Evolutionary conservation across 1,140 invertebrate genomes (phyloP).

Genomic region (Cydia strobilella): DNA sequence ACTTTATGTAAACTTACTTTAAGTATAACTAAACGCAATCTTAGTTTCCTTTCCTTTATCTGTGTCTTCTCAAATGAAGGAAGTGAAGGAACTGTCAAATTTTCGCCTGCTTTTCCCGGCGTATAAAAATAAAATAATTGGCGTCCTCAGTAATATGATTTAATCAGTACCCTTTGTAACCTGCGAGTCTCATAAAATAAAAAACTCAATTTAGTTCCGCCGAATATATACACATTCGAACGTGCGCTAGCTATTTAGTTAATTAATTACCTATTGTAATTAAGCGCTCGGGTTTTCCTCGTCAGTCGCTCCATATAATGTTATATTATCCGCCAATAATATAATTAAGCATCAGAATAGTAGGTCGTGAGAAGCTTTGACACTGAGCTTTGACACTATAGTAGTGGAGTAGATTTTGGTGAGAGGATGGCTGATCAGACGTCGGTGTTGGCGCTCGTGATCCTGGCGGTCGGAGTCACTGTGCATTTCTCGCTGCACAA

Average conservation of each 20-base stretch:
- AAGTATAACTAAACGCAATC: conserved; percentile 1
- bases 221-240: neutral
- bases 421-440: conserved; percentile 68
- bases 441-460: conserved; percentile 66
- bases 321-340: neutral
- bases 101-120: neutral
- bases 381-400: too few species aligned
- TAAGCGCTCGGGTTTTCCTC: neutral
- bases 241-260: neutral
- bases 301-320: conserved; percentile 4
- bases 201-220: neutral
- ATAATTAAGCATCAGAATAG: neutral
- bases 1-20: neutral
- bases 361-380: neutral
- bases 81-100: conserved; percentile 7
- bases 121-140: neutral
- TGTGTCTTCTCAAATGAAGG: neutral
- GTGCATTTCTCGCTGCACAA: conserved; percentile 84
- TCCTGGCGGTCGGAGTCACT: conserved; percentile 66
- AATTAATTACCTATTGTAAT: conserved; percentile 8
- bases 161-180: neutral
- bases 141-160: neutral
- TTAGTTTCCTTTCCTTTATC: neutral
- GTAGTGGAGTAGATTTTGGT: neutral
- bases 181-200: neutral